Conservation (phyloP, 1,140 invertebrate species). For the Bombus waltoni region DNA sequence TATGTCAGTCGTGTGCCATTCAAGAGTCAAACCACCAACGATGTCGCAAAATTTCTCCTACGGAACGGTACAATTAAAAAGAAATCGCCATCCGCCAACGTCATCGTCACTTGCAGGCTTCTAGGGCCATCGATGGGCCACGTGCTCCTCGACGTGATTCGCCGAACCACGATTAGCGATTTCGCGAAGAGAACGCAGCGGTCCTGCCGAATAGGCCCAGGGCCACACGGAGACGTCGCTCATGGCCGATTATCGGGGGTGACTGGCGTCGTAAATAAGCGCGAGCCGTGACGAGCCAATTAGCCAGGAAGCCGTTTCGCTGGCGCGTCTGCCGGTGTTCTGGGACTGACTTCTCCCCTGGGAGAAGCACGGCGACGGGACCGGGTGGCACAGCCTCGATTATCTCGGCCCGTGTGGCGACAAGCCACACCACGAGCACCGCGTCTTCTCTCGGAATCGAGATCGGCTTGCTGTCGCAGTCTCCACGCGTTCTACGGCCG, state of each 20-base stretch:
- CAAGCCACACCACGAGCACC: conserved; percentile 52
- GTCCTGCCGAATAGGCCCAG: not conserved
- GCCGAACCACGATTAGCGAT: not conserved
- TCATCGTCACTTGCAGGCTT: not conserved
- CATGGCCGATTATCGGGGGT: conserved; percentile 44
- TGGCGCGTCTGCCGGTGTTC: conserved; percentile 70
- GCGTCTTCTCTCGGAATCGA: conserved; percentile 63
- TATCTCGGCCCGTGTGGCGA: conserved; percentile 70
- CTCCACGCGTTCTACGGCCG: conserved; percentile 67
- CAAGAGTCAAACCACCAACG: no score
- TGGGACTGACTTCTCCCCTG: conserved; percentile 72
- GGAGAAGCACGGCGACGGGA: conserved; percentile 76
- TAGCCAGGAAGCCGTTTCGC: conserved; percentile 57
- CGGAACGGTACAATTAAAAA: not conserved
- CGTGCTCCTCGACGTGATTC: not conserved
- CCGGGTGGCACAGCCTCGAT: conserved; percentile 80
- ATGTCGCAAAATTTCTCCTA: no score
- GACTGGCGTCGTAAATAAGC: conserved; percentile 67
- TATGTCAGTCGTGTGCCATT: no score
- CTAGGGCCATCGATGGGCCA: conserved; percentile 7
- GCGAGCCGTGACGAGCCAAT: conserved; percentile 65
- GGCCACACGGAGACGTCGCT: not conserved
- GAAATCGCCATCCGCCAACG: not conserved
- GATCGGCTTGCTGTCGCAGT: conserved; percentile 64
- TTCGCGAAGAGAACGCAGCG: not conserved